Conservation (phyloP, 2,113 vertebrate species). For the Platichthys flesus region DNA sequence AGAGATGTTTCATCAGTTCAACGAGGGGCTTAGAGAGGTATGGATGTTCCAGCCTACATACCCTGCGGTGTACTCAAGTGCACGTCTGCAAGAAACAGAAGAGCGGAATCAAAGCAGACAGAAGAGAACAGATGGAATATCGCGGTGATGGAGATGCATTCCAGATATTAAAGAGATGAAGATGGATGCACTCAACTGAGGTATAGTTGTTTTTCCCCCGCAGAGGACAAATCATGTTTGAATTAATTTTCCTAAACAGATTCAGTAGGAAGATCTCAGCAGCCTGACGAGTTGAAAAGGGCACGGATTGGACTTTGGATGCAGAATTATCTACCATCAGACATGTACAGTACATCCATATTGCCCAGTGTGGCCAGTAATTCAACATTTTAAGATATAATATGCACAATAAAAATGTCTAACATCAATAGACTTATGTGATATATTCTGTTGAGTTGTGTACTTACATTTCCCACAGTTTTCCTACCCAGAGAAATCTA, state of each 20-base stretch:
- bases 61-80: not conserved
- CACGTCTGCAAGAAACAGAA: constrained; percentile 8
- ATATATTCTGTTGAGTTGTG: not conserved
- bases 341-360: not conserved
- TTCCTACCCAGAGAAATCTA: too few species aligned
- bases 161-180: not conserved
- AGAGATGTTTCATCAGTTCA: constrained; percentile 15
- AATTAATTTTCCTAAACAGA: not conserved
- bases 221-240: not conserved
- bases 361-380: not conserved
- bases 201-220: not conserved
- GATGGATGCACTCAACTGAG: not conserved
- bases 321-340: not conserved
- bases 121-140: constrained; percentile 12
- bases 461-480: too few species aligned
- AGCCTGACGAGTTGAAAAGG: not conserved
- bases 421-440: not conserved
- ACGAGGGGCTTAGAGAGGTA: not conserved
- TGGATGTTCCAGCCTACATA: constrained; percentile 11
- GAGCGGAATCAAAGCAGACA: constrained; percentile 1
- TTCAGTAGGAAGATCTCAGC: not conserved
- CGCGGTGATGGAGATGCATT: constrained; percentile 2
- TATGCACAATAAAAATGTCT: not conserved
- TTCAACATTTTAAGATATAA: not conserved
- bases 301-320: not conserved